Evolutionary conservation across 1,140 invertebrate species (phyloP).

Genomic region (Caerostris darwini): DNA sequence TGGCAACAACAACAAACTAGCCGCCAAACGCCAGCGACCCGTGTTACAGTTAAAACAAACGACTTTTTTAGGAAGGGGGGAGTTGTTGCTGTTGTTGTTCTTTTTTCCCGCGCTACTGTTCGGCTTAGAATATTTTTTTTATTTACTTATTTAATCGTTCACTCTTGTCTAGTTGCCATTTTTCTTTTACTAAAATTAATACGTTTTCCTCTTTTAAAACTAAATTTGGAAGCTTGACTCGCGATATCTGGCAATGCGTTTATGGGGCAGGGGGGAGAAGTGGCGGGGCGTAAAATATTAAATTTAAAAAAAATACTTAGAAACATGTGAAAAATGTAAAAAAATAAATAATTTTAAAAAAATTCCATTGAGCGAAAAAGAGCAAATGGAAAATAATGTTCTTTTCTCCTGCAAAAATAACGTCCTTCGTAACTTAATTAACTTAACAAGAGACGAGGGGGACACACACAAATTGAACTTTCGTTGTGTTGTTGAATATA

Average conservation of each 20-base stretch:
- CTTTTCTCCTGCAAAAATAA: conserved; percentile 52
- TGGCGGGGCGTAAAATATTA: conserved; percentile 42
- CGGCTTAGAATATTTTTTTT: neutral
- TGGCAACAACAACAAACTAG: conserved; percentile 66
- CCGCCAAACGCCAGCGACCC: conserved; percentile 67
- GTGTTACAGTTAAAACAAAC: conserved; percentile 68
- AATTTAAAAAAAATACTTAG: conserved; percentile 46
- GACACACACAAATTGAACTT: conserved; percentile 22
- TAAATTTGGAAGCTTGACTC: conserved; percentile 21
- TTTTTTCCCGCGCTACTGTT: conserved; percentile 19
- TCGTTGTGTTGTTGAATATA: conserved; percentile 11
- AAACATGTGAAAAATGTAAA: neutral
- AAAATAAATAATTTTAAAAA: neutral
- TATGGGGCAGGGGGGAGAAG: neutral
- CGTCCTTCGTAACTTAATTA: conserved; percentile 72
- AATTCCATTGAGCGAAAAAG: conserved; percentile 70
- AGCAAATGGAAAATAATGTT: conserved; percentile 64
- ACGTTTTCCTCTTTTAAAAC: conserved; percentile 66
- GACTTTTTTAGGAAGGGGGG: conserved; percentile 13
- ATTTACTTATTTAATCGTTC: neutral
- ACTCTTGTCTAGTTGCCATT: neutral
- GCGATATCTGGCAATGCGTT: conserved; percentile 66
- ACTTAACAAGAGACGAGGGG: conserved; percentile 31
- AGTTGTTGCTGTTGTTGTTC: neutral
- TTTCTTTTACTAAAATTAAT: conserved; percentile 68